A percentile compares a stretch with the other conserved stretches of the same genome.
These are phyloP conservation scores for Drosophila saltans DNA, from an alignment of 1,140 invertebrate species.

Conservation along the genomic window DNA sequence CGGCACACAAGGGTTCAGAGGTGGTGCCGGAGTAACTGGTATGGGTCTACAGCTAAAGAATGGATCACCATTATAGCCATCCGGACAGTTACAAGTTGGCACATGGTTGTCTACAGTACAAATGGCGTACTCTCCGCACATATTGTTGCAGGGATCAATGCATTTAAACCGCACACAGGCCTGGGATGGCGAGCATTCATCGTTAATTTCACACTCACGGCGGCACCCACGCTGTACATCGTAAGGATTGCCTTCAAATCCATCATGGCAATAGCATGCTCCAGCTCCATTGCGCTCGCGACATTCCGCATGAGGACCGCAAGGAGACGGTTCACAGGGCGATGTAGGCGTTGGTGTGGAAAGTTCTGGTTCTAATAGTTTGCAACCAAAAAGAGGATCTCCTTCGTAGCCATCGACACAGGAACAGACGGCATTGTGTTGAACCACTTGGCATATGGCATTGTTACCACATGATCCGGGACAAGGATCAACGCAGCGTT, in stretches of 20 bases:
- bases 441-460: conserved; percentile 85
- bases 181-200: conserved; percentile 88
- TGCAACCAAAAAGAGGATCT: conserved; percentile 89
- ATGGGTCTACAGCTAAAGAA: conserved; percentile 89
- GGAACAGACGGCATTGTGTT: conserved; percentile 89
- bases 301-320: conserved; percentile 88
- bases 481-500: conserved; percentile 86
- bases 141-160: conserved; percentile 89
- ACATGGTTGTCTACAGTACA: conserved; percentile 90
- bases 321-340: conserved; percentile 88
- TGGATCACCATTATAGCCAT: conserved; percentile 90
- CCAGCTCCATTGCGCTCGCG: conserved; percentile 87
- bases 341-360: conserved; percentile 84
- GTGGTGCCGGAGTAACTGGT: conserved; percentile 83
- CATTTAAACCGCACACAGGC: conserved; percentile 91
- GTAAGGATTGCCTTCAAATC: conserved; percentile 89
- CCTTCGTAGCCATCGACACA: conserved; percentile 89
- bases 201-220: conserved; percentile 90
- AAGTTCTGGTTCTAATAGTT: conserved; percentile 70
- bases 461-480: conserved; percentile 83
- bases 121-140: conserved; percentile 89
- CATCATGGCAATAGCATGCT: conserved; percentile 88
- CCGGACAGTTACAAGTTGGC: conserved; percentile 89
- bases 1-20: conserved; percentile 85
- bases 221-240: conserved; percentile 86